Evolutionary conservation across 2,797 vertebrate genomes (phyloP).

Genomic region (Coendou prehensilis): DNA sequence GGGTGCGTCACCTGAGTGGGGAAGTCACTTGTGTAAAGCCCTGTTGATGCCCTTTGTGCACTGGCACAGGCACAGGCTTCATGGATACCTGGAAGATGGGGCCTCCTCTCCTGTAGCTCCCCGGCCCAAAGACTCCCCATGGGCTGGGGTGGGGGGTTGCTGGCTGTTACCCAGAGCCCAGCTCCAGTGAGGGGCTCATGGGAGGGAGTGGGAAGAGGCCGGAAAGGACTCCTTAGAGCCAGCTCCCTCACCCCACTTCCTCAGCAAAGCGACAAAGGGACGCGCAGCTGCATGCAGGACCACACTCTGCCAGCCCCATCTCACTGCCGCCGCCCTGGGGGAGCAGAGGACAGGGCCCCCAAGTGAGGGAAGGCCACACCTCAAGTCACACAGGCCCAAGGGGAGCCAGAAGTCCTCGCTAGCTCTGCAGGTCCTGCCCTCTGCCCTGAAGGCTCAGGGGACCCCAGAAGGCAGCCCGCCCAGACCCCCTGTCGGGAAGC

Average conservation of each 20-base stretch:
- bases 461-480: not conserved
- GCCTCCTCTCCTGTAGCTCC: not conserved
- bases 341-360: too few species aligned
- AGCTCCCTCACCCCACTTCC: not conserved
- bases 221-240: not conserved
- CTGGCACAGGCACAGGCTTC: not conserved
- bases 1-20: not conserved
- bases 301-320: not conserved
- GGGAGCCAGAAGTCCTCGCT: not conserved
- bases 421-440: not conserved
- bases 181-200: too few species aligned
- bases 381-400: fast-evolving
- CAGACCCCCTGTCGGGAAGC: not conserved
- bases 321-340: not conserved
- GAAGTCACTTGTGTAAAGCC: not conserved
- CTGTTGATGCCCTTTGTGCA: too few species aligned
- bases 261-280: not conserved
- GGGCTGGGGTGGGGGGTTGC: not conserved
- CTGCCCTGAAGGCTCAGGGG: not conserved
- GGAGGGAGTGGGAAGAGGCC: not conserved
- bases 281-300: not conserved
- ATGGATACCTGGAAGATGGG: too few species aligned
- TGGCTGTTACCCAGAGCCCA: not conserved
- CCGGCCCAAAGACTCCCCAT: not conserved
- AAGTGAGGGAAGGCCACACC: fast-evolving